A percentile compares a stretch with the other conserved stretches of the same genome.
Evolutionary conservation across 2,888 invertebrate genomes (phyloP).

Genomic region (Drosophila rellima): DNA sequence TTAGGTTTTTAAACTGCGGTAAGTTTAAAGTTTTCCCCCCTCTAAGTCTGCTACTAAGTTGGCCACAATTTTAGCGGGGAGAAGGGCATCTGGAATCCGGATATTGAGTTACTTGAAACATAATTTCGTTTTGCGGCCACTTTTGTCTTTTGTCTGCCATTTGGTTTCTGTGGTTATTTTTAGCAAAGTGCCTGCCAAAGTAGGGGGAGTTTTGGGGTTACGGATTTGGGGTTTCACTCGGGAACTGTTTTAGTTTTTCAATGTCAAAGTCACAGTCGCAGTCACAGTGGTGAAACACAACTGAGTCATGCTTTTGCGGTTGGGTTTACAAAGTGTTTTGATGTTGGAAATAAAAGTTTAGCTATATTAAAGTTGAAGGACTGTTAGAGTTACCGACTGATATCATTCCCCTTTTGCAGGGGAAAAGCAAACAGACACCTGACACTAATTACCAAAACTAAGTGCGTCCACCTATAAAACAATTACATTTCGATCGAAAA

Average conservation of each 20-base stretch:
- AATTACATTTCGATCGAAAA: conserved; percentile 67
- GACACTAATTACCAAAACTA: conserved; percentile 66
- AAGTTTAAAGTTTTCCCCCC: conserved; percentile 64
- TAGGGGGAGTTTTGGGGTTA: conserved; percentile 25
- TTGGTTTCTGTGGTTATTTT: conserved; percentile 71
- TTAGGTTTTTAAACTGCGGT: conserved; percentile 63
- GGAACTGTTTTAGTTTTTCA: conserved; percentile 65
- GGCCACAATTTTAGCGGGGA: conserved; percentile 28
- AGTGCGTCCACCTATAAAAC: conserved; percentile 53
- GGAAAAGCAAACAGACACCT: conserved; percentile 54
- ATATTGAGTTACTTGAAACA: conserved; percentile 76
- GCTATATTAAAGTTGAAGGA: conserved; percentile 16
- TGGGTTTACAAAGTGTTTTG: conserved; percentile 43
- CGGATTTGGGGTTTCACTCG: conserved; percentile 18
- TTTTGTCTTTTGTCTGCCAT: conserved; percentile 61
- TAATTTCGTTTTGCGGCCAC: conserved; percentile 76
- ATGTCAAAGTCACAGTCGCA: conserved; percentile 75
- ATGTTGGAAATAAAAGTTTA: conserved; percentile 27
- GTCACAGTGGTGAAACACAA: conserved; percentile 50
- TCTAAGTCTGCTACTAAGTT: conserved; percentile 21
- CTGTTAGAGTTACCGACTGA: conserved; percentile 1
- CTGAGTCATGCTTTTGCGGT: conserved; percentile 62
- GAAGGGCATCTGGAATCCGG: conserved; percentile 46
- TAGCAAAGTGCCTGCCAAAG: conserved; percentile 43
- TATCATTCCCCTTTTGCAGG: neutral